phyloP scores from a whole-genome alignment of 64 coral and sea anemone species.

The Platygyra sinensis region DNA sequence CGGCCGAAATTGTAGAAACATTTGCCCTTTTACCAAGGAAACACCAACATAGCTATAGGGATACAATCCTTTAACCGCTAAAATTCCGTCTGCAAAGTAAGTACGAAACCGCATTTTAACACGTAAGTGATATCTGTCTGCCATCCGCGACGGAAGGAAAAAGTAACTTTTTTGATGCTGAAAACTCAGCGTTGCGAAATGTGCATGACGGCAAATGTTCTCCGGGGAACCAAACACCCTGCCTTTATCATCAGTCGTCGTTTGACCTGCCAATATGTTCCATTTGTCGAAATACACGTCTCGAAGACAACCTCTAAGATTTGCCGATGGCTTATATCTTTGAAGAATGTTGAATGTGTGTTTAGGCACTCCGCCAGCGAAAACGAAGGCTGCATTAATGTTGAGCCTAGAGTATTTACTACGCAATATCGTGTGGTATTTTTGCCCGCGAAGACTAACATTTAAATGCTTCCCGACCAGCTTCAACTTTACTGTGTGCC shows the following conservation, averaged over 20 bases:
- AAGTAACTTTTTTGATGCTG: not conserved
- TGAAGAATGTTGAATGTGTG: not conserved
- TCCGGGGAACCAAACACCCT: not conserved
- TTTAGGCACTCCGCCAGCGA: not conserved
- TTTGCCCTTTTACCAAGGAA: not conserved
- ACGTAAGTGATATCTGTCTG: not conserved
- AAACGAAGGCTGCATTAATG: not conserved
- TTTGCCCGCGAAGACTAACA: not conserved
- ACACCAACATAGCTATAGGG: not conserved
- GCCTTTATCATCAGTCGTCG: not conserved
- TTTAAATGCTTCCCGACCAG: not conserved
- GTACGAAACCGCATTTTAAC: constrained; percentile 16
- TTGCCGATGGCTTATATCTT: not conserved
- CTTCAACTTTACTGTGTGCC: not conserved
- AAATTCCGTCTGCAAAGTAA: not conserved
- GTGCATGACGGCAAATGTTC: not conserved
- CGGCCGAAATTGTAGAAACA: not conserved
- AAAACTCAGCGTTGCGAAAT: not conserved
- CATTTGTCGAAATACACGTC: not conserved
- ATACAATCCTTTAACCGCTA: not conserved
- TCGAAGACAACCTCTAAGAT: constrained; percentile 37
- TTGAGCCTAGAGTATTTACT: not conserved
- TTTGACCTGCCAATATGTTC: not conserved
- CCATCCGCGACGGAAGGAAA: not conserved
- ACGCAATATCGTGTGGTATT: not conserved